Evolutionary conservation across 2,797 vertebrate species (phyloP).

Genomic region (Ataeniobius toweri): DNA sequence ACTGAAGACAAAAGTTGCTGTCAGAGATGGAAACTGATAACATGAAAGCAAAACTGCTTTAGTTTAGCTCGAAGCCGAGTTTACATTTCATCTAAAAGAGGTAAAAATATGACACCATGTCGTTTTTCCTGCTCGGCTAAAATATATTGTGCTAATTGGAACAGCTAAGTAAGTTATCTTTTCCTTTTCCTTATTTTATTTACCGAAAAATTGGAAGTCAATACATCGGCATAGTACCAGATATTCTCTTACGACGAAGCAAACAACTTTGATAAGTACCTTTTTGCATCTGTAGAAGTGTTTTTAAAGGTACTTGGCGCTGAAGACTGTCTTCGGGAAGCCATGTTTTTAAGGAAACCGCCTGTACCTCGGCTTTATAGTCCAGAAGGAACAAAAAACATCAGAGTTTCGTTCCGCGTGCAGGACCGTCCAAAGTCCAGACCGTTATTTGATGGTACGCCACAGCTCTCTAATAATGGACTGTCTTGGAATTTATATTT

Average conservation of each 20-base stretch:
- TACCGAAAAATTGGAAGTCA: not conserved
- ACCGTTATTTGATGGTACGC: not conserved
- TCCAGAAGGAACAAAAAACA: constrained; percentile 33
- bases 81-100: not conserved
- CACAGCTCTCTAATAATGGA: not conserved
- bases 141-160: not conserved
- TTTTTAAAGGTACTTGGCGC: constrained; percentile 39
- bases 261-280: constrained; percentile 26
- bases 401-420: constrained; percentile 14
- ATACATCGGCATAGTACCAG: not conserved
- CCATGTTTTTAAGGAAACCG: constrained; percentile 69
- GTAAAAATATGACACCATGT: not conserved
- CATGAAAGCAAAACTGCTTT: not conserved
- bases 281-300: constrained; percentile 38
- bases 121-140: not conserved
- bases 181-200: not conserved
- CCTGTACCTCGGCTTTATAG: constrained; percentile 8
- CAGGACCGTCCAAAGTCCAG: too few species aligned
- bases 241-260: accelerated
- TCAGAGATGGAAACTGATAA: not conserved
- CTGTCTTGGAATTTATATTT: not conserved
- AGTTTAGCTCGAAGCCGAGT: not conserved
- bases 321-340: constrained; percentile 59
- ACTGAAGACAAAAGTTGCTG: constrained; percentile 23
- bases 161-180: not conserved